Percentiles rank a stretch among this genome's conserved stretches.
Conservation (phyloP, 2,113 vertebrate genomes). For the Ploceus nigricollis region DNA sequence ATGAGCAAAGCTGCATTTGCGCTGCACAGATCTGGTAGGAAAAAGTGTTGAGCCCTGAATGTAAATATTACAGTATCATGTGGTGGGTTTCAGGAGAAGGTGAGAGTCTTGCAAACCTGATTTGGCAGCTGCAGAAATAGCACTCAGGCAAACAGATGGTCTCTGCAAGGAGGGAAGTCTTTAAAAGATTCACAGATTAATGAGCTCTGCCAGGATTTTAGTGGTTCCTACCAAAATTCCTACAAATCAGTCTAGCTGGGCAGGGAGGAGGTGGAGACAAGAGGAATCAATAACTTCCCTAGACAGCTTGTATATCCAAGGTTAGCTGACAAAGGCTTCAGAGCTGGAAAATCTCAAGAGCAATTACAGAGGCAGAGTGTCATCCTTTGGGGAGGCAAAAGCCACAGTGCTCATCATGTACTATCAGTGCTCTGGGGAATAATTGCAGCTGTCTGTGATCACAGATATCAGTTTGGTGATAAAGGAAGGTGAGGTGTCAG, state of each 20-base stretch:
- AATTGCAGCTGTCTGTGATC: neutral
- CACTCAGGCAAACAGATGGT: conserved; percentile 1
- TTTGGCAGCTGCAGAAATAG: conserved; percentile 26
- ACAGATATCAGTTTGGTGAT: neutral
- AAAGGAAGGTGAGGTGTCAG: conserved; percentile 18
- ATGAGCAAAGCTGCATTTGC: neutral
- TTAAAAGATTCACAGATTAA: neutral
- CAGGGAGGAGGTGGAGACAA: neutral
- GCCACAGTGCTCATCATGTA: neutral
- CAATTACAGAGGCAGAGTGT: neutral
- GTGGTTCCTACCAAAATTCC: conserved; percentile 4
- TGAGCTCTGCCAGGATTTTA: neutral
- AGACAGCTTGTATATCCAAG: neutral
- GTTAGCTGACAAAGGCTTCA: conserved; percentile 27
- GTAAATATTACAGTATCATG: neutral
- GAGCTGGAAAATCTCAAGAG: neutral
- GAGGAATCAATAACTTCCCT: conserved; percentile 28
- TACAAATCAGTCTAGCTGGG: neutral
- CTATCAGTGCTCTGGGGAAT: neutral
- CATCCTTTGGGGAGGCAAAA: neutral
- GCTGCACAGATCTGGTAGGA: neutral
- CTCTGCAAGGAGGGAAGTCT: neutral
- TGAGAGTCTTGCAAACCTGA: conserved; percentile 41
- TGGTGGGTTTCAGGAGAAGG: conserved; percentile 26
- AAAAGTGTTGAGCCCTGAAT: neutral